Base-by-base conservation (phyloP, 35 echinoderm and acorn worm species). In the Strongylocentrotus purpuratus region DNA sequence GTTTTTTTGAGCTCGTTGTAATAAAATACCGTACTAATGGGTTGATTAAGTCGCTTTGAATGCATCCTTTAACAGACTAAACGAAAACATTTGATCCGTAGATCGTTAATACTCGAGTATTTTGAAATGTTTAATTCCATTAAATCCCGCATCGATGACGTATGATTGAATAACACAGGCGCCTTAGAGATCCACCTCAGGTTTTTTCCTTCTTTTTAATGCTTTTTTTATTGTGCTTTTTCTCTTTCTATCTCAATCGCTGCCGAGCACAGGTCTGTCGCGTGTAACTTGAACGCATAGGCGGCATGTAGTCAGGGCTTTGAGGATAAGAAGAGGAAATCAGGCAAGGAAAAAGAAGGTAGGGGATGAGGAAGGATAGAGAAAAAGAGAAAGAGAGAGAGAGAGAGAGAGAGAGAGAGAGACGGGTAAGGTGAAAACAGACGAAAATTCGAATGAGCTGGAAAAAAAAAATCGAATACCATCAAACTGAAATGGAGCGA, bases 401-500 rank as follows among this genome's bases (percentile, higher is more conserved):
- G 22, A 31, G 65, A 78, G 22, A n/a, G 22, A n/a, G 22, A 78
- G 65, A 28, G 65, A 78, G 8, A 78, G 65, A 78, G 65, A 78
- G 22, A 78, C 28, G 31, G n/a, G 87, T 31, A 13, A 46, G 87
- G 87, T 45, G 45, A 93, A 93, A 93, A 58, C 33, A 93, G 91
- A 93, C 46, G 91, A 93, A 58, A 93, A 93, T 93, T 58, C 91
- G 31, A 93, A 93, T 93, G 91, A 93, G 91, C 46, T 22, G 91
- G 91, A 31, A 93, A 89, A 91, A 91, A 91, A 91, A 89, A 93
- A 93, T 93, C 91, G 91, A 93, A 93, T 93, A 58, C 91, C 91
- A 93, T 93, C 91, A 93, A 93, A 93, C 48, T 93, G 91, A 93
- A 93, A 93, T 93, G 91, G 91, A 93, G 91, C 91, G 91, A 58